A percentile compares a stretch with the other conserved stretches of the same genome.
phyloP scores from a whole-genome alignment of 2,113 vertebrate species.

The Sebastes schlegelii region DNA sequence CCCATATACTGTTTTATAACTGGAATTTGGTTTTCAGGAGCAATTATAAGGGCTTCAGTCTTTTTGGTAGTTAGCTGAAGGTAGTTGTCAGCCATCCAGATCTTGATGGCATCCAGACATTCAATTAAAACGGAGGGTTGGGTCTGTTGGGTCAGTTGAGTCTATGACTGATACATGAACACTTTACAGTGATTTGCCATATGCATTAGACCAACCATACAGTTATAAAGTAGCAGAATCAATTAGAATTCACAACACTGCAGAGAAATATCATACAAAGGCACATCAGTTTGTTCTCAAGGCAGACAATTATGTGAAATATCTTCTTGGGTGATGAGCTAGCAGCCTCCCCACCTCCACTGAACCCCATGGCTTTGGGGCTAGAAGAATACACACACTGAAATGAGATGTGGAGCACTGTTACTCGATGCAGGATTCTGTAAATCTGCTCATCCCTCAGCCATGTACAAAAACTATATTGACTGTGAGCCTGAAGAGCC shows the following conservation, averaged over 20 bases:
- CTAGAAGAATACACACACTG: constrained; percentile 16
- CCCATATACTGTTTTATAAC: no score
- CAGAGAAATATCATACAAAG: background rate
- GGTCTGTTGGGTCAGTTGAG: background rate
- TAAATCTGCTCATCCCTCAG: constrained; percentile 56
- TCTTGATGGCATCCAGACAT: no score
- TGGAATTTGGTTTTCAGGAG: no score
- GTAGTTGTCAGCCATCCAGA: no score
- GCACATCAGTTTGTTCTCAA: background rate
- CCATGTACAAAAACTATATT: constrained; percentile 49
- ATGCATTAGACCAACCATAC: background rate
- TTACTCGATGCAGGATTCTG: constrained; percentile 26
- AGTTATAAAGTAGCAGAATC: background rate
- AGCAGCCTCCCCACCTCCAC: background rate
- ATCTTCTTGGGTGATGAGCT: constrained; percentile 1
- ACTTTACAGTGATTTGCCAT: background rate
- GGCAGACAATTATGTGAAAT: constrained; percentile 11
- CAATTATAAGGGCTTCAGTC: no score
- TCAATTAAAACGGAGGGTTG: no score
- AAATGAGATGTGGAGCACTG: constrained; percentile 43
- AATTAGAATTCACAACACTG: background rate
- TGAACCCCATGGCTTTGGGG: constrained; percentile 15
- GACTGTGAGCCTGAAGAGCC: constrained; percentile 42
- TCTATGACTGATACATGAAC: no score
- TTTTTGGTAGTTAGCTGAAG: no score